Percentiles rank a stretch among this genome's conserved stretches.
These are phyloP conservation scores for Aurelia sp. DNA, from an alignment of 30 jellyfish, hydroid and myxozoan genomes.

Conservation along the genomic window DNA sequence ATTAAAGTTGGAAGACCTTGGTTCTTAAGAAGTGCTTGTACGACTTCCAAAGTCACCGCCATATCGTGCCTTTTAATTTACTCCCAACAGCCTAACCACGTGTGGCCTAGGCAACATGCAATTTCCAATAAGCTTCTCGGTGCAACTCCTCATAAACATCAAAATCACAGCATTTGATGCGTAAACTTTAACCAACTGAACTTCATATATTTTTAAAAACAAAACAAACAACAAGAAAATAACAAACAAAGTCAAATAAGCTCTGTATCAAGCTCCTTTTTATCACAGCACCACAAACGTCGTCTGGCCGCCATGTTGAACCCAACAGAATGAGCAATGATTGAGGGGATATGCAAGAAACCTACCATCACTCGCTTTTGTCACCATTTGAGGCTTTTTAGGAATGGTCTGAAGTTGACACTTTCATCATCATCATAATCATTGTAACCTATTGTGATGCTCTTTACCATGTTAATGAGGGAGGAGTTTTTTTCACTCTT, in stretches of 20 bases:
- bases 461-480: no score
- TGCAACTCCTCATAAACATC: neutral
- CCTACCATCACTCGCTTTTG: no score
- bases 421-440: no score
- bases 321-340: no score
- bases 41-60: conserved; percentile 30
- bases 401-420: no score
- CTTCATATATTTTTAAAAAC: conserved; percentile 8
- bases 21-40: no score
- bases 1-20: neutral
- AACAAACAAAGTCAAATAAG: conserved; percentile 3
- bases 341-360: no score
- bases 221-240: neutral
- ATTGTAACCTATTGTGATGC: no score
- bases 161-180: neutral
- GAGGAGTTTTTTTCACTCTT: no score
- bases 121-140: neutral
- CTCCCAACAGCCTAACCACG: conserved; percentile 16
- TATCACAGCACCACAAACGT: neutral
- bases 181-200: conserved; percentile 12
- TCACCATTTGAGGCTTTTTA: no score
- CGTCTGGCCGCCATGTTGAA: no score
- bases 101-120: conserved; percentile 29
- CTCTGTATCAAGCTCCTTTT: neutral
- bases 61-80: neutral